phyloP scores from a whole-genome alignment of 1,140 invertebrate species.

The Drosophila sulfurigaster region DNA sequence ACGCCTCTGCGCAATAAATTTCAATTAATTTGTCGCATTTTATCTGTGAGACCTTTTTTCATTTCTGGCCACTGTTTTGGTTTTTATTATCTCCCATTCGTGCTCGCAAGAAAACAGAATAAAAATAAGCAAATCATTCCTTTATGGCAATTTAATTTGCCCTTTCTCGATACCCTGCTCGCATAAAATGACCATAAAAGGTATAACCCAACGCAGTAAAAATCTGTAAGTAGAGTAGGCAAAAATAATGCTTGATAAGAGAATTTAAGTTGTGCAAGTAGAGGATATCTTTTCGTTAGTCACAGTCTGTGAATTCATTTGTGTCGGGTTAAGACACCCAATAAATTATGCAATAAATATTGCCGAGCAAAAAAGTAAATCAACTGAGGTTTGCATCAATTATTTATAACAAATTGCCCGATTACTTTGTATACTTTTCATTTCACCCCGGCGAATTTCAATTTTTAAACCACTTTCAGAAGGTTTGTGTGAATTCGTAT shows the following conservation, averaged over 20 bases:
- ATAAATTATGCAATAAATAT: slow-evolving; percentile 68
- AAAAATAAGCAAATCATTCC: slow-evolving; percentile 69
- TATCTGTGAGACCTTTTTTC: slow-evolving; percentile 62
- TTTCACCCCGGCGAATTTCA: slow-evolving; percentile 30
- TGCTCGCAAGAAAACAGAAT: slow-evolving; percentile 1
- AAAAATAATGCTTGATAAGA: no score
- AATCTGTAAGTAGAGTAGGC: not conserved
- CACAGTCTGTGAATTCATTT: not conserved
- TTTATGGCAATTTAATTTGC: slow-evolving; percentile 73
- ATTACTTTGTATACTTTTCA: slow-evolving; percentile 46
- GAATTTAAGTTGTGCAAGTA: not conserved
- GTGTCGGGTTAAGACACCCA: slow-evolving; percentile 11
- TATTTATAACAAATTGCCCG: slow-evolving; percentile 65
- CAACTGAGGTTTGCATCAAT: slow-evolving; percentile 49
- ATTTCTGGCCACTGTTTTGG: slow-evolving; percentile 37
- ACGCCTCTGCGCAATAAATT: slow-evolving; percentile 70
- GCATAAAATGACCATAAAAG: not conserved
- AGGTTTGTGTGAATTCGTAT: not conserved
- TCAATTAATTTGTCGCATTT: slow-evolving; percentile 79
- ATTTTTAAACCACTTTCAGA: slow-evolving; percentile 43
- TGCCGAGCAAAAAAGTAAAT: slow-evolving; percentile 31
- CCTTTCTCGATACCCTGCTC: slow-evolving; percentile 42
- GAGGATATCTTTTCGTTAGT: not conserved
- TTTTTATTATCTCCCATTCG: slow-evolving; percentile 40
- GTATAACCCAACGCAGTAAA: not conserved